Base-by-base conservation (phyloP, 2,888 invertebrate genomes). In the Trachelus troglodyta region DNA sequence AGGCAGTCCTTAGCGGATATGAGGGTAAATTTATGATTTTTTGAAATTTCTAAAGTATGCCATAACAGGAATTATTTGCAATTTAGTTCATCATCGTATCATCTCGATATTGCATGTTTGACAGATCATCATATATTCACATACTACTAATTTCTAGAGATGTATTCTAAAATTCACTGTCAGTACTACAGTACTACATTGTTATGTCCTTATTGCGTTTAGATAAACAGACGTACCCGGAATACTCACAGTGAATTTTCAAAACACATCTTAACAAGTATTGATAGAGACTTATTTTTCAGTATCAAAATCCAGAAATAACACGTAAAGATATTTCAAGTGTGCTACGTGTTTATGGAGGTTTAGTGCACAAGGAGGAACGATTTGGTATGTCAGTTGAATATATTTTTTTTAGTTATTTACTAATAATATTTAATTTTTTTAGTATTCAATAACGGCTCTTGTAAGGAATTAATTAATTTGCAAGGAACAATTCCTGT, bases 401-500 rank as follows among this genome's bases (percentile, higher is more conserved):
- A 69, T 76, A 69, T 82, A 69, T 56, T 69, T 73, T 73, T 71
- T 2, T 15, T 23, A 56, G 4, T 75, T 73, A 68, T 37, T 15
- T 23, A 35, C 34, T 31, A 56, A 71, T 33, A 76, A 34, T 75
- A 73, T 80, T 80, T 69, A 81, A 56, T 78, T 76, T 75, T 82
- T 92, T 0, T 87, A 96, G 98, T 96, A 79, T 98, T 98, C 91
- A 97, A 97, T 90, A 97, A 98, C 94, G 98, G 98, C 71, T 93
- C 93, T 1, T 93, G 94, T 73, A 96, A 96, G 91, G 96, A 97
- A 78, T 92, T 99, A 83, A 93, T 98, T 69, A 96, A 96, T 90
- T 93, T 99, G 76, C 94, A 95, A 89, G 99, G 99, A 77, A 99
- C 98, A 11, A 97, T 99, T 87, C 99, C 98, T 73, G 97, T 99